Percentiles rank a stretch among this genome's conserved stretches.
phyloP scores from a whole-genome alignment of 2,113 vertebrate genomes.

The Damaliscus lunatus region DNA sequence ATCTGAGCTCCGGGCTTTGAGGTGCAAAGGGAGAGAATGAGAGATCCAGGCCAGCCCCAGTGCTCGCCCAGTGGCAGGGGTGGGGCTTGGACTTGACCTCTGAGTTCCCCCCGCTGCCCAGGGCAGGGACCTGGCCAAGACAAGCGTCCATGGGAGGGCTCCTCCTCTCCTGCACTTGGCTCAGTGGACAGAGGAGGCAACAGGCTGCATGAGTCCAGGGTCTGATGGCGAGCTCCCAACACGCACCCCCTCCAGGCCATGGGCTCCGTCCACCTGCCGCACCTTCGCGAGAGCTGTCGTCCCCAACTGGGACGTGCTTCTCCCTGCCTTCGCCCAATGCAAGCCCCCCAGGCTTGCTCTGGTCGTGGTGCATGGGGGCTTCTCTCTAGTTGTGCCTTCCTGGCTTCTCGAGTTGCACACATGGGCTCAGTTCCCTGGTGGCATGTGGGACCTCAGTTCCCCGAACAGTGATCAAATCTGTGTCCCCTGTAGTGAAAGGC shows the following conservation, averaged over 20 bases:
- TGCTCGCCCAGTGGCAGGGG: background rate
- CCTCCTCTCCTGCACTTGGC: background rate
- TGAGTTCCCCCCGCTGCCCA: background rate
- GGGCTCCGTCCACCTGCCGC: accelerated
- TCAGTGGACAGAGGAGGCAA: background rate
- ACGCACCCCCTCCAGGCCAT: background rate
- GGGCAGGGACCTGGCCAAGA: background rate
- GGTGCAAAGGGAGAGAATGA: background rate
- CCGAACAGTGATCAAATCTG: background rate
- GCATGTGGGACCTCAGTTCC: background rate
- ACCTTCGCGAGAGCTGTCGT: accelerated
- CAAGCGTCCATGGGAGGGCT: too few relatives aligned
- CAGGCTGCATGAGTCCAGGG: accelerated
- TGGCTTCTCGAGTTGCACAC: background rate
- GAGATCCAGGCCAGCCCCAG: background rate
- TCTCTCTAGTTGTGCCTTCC: background rate
- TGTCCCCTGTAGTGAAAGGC: background rate
- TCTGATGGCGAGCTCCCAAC: background rate
- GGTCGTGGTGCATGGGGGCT: background rate
- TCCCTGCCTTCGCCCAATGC: background rate
- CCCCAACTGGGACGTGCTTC: background rate
- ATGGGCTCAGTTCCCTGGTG: background rate
- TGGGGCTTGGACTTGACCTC: background rate
- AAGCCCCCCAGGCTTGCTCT: background rate
- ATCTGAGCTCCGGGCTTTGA: background rate